Evolutionary conservation across 2,888 invertebrate genomes (phyloP), one percentile per base, ranked within the genome.

Genomic region (Erebia ligea): DNA sequence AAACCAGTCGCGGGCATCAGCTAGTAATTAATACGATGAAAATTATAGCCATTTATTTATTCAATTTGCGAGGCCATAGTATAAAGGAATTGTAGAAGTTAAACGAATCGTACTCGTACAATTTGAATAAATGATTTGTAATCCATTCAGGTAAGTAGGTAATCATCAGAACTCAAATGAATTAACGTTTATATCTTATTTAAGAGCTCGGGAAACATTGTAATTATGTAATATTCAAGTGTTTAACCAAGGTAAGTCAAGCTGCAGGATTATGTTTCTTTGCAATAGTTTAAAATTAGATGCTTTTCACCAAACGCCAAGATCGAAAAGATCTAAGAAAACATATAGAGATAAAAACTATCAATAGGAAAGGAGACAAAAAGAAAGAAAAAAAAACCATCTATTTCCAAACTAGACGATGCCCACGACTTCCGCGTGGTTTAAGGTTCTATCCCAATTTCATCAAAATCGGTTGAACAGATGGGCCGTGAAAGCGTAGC

Each of bases 21-120:
- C n/a, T n/a, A n/a, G n/a, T n/a, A 69, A 70, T 70, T 67, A 63
- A 69, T 67, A 54, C 59, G 13, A 50, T 56, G 45, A 68, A 42
- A 67, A 70, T 67, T 68, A 66, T 45, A 69, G 65, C 8, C 13
- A 54, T 68, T 67, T 40, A 52, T 58, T 34, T 50, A 59, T 67
- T 58, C 34, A 62, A 68, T 61, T 67, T 45, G 61, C 54, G 21
- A 64, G 25, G 50, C 21, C 21, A 50, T 21, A 63, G 48, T 25
- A 21, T 42, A 45, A 45, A 45, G 45, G 45, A 45, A 45, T 45
- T 45, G 45, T 45, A 45, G 2, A 45, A 61, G 42, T 42, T 61
- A 11, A 19, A 10, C 61, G 42, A 50, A 63, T 17, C 25, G 63
- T 50, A 25, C 50, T 63, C 50, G 50, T 50, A 10, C 48, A 40